Conservation (phyloP, 2,113 vertebrate species). For the Falcunculus frontatus region DNA sequence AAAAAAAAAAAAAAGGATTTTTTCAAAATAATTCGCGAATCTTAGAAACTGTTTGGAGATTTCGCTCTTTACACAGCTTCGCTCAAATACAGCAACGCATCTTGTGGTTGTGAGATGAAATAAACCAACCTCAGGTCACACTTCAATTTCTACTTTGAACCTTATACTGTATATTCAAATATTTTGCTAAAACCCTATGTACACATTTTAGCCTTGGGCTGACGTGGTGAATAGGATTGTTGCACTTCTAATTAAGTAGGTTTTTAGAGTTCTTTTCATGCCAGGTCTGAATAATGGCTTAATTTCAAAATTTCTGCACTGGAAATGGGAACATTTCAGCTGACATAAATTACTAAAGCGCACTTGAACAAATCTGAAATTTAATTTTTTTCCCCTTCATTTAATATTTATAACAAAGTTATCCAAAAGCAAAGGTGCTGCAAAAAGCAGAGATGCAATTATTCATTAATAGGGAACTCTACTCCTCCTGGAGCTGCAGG, state of each 20-base stretch:
- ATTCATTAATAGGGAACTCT: neutral
- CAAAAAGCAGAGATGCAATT: neutral
- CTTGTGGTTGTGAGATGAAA: neutral
- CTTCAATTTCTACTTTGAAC: neutral
- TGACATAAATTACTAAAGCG: slow-evolving; percentile 37
- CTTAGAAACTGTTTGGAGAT: neutral
- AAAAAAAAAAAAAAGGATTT: neutral
- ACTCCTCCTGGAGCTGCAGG: neutral
- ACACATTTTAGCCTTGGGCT: neutral
- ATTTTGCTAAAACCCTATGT: slow-evolving; percentile 19
- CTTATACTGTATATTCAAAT: neutral
- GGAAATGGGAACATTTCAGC: slow-evolving; percentile 28
- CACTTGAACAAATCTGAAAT: slow-evolving; percentile 12
- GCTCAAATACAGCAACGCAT: neutral
- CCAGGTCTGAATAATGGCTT: slow-evolving; percentile 10
- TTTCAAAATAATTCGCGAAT: neutral
- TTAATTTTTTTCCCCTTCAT: neutral
- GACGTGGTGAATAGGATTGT: neutral
- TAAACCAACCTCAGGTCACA: neutral
- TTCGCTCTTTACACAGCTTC: neutral
- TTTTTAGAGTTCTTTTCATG: neutral
- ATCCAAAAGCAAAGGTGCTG: neutral
- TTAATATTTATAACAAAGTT: slow-evolving; percentile 35
- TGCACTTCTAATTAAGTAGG: slow-evolving; percentile 2
- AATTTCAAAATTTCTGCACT: slow-evolving; percentile 9